Evolutionary conservation across 2,888 invertebrate species (phyloP).

Genomic region (Caradrina clavipalpis): DNA sequence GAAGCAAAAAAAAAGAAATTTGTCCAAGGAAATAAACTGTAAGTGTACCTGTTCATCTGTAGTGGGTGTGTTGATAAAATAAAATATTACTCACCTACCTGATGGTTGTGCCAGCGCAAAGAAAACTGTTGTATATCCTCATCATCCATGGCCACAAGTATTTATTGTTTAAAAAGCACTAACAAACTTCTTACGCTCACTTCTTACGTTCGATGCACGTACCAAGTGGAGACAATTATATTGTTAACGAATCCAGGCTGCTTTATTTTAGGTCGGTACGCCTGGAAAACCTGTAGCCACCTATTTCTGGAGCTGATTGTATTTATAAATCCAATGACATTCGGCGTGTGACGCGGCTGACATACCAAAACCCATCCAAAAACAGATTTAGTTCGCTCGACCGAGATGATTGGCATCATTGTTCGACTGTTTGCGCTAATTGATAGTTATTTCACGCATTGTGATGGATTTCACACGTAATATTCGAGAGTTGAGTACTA

Average conservation of each 20-base stretch:
- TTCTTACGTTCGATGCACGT: conserved; percentile 73
- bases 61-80: conserved; percentile 77
- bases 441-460: conserved; percentile 69
- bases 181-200: conserved; percentile 80
- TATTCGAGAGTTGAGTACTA: conserved; percentile 20
- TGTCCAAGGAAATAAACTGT: conserved; percentile 56
- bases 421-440: conserved; percentile 82
- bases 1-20: conserved; percentile 58
- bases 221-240: conserved; percentile 87
- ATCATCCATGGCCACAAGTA: conserved; percentile 86
- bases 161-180: conserved; percentile 75
- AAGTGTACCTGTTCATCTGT: conserved; percentile 68
- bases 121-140: conserved; percentile 95
- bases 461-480: conserved; percentile 50
- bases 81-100: conserved; percentile 91
- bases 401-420: conserved; percentile 88
- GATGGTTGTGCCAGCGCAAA: conserved; percentile 96
- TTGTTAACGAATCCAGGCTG: conserved; percentile 91
- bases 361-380: conserved; percentile 91
- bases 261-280: conserved; percentile 90
- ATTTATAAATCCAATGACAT: conserved; percentile 91
- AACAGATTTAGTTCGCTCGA: conserved; percentile 88
- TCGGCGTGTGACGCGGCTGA: conserved; percentile 89
- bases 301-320: conserved; percentile 91
- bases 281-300: conserved; percentile 91